phyloP scores from a whole-genome alignment of 2,888 invertebrate species.

The Phortica okadai region DNA sequence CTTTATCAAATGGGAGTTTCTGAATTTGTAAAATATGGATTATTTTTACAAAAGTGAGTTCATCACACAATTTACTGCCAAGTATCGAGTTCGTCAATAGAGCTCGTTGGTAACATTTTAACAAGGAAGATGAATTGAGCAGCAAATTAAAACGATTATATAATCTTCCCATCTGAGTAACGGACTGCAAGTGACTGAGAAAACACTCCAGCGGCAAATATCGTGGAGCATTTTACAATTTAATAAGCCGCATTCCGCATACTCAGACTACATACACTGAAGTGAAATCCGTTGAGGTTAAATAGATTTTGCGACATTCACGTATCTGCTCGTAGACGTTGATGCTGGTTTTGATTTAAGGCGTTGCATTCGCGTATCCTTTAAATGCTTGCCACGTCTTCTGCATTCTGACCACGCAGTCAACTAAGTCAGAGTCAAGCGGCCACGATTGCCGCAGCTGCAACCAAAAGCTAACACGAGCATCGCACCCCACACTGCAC shows the following conservation, averaged over 20 bases:
- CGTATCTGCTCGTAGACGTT: conserved; percentile 43
- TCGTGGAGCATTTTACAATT: not conserved
- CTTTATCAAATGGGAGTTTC: no score
- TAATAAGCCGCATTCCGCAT: not conserved
- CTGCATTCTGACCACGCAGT: conserved; percentile 64
- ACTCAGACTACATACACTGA: not conserved
- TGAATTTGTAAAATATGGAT: no score
- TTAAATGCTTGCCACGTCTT: conserved; percentile 59
- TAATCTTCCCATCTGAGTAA: no score
- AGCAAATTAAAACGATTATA: no score
- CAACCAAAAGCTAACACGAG: conserved; percentile 48
- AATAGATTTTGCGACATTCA: conserved; percentile 54
- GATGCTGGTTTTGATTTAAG: conserved; percentile 64
- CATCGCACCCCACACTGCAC: not conserved
- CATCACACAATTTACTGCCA: no score
- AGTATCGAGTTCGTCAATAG: no score
- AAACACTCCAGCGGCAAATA: not conserved
- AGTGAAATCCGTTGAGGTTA: conserved; percentile 43
- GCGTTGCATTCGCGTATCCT: conserved; percentile 58
- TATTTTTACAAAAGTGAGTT: no score
- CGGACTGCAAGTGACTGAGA: no score
- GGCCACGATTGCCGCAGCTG: conserved; percentile 56
- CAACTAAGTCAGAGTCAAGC: conserved; percentile 19
- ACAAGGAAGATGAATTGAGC: no score
- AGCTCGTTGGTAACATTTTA: no score